Base-by-base conservation (phyloP, 2,113 vertebrate species). In the Anarrhichthys ocellatus region DNA sequence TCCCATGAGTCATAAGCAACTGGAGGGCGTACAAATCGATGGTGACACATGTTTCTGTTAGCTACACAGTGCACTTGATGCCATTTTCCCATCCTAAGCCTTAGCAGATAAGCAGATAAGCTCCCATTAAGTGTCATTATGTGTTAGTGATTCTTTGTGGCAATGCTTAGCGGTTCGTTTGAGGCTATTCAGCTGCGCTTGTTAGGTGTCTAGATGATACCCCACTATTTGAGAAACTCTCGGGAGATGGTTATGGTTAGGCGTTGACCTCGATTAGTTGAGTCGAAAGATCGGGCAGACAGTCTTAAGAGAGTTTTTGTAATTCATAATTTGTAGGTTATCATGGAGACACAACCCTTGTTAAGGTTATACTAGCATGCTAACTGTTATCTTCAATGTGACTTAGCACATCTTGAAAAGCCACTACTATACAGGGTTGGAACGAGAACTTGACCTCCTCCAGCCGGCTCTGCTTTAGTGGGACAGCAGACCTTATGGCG, bases 1-100 rank as follows among this genome's bases (percentile, higher is more conserved):
- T 82, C 86, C 86, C 72, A 72, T 80, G 91, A 92, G 90, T 82
- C 86, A 88, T 77, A 86, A 86, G 88, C 78, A 76, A 83, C 84
- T 66, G 67, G 61, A 81, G 73, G 80, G 82, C 70, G 66, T 40
- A 67, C 75, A 90, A 84, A 92, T 88, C 81, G 17, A 90, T 92
- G 91, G 65, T 75, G 85, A 92, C 87, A 82, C 82, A 59, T 87
- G 84, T 89, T 89, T 88, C 79, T 87, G 34, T 90, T 63, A 40
- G 83, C 64, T 48, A 36, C 78, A 56, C 46, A 10, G 29, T 36
- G 56, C 29, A 61, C 70, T 73, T 71, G 48, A 82, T 84, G 66
- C 58, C 42, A 34, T 78, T 66, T 87, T 65, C 6, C 52, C 14
- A 10, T 87, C 52, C 62, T 72, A 73, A 77, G 50, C 17, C 64